Conservation (phyloP, 1,140 invertebrate genomes). For the Cyphomyrmex costatus region DNA sequence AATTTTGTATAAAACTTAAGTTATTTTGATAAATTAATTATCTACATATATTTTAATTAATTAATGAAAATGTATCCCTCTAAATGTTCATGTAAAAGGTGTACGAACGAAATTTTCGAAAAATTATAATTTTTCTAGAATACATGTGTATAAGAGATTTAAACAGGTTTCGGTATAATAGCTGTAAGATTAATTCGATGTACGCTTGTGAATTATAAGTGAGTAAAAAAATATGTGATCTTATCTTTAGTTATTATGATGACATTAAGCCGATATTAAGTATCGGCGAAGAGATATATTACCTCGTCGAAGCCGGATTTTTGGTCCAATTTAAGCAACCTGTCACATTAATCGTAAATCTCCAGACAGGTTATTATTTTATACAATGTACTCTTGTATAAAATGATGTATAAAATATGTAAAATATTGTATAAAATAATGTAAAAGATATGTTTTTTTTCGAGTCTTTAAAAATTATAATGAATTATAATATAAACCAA, state of each 20-base stretch:
- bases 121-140: not conserved
- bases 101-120: not conserved
- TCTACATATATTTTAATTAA: not conserved
- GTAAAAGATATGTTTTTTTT: not conserved
- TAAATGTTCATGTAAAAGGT: not conserved
- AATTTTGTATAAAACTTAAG: not conserved
- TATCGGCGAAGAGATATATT: slow-evolving; percentile 32
- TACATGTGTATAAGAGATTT: not conserved
- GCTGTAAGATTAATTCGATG: slow-evolving; percentile 25
- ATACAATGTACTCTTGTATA: not conserved
- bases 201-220: slow-evolving; percentile 2
- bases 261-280: slow-evolving; percentile 28
- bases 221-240: slow-evolving; percentile 10
- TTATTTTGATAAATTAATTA: slow-evolving; percentile 16
- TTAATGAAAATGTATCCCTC: not conserved
- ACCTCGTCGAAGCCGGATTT: slow-evolving; percentile 23
- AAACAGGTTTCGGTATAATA: not conserved
- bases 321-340: slow-evolving; percentile 26
- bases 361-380: not conserved
- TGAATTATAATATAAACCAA: not conserved
- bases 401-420: not conserved
- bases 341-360: slow-evolving; percentile 19
- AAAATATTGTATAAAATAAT: not conserved
- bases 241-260: slow-evolving; percentile 31
- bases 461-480: not conserved